These are phyloP conservation scores for Copsychus sechellarum DNA, from an alignment of 2,113 vertebrate genomes.

Conservation along the genomic window DNA sequence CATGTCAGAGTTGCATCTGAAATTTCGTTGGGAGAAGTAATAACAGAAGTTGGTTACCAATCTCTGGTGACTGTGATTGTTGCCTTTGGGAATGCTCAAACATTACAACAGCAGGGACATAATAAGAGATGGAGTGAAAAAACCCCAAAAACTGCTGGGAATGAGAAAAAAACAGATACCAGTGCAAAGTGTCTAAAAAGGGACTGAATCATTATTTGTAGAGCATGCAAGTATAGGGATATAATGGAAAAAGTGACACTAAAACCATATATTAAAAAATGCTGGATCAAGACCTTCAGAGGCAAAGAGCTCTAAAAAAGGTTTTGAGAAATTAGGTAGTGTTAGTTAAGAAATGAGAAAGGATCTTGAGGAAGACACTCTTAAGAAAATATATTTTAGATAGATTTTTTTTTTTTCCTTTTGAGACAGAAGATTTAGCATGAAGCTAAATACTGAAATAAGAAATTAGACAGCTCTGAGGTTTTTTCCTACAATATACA, in stretches of 20 bases:
- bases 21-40: not conserved
- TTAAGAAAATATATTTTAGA: not conserved
- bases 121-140: not conserved
- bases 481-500: not conserved
- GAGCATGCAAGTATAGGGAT: not conserved
- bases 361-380: not conserved
- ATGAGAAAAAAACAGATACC: not conserved
- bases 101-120: not conserved
- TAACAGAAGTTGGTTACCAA: not conserved
- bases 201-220: not conserved
- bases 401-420: not conserved
- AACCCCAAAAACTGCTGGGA: not conserved
- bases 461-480: not conserved
- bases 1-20: not conserved
- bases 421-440: not conserved
- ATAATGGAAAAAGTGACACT: not conserved
- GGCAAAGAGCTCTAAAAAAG: not conserved
- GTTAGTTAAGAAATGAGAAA: not conserved
- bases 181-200: not conserved
- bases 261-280: not conserved
- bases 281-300: not conserved
- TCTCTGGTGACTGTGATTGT: not conserved
- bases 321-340: not conserved
- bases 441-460: not conserved
- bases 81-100: not conserved